Evolutionary conservation across 1,140 invertebrate genomes (phyloP).

Genomic region (Zaprionus capensis): DNA sequence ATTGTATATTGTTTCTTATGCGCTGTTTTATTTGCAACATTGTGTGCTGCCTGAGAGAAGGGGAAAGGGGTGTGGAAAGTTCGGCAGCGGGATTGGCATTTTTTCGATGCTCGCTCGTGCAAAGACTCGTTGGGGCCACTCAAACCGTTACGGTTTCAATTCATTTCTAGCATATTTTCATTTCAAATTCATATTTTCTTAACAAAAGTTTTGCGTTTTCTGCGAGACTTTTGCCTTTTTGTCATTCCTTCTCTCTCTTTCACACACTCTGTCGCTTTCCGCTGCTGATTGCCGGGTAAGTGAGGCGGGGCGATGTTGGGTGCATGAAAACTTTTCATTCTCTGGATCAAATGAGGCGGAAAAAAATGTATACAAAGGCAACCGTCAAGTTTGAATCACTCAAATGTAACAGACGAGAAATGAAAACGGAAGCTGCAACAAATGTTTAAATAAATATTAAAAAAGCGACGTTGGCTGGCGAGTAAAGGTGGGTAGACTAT

Average conservation of each 20-base stretch:
- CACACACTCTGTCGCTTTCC: background rate
- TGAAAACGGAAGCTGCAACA: conserved; percentile 80
- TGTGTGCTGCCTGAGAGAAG: conserved; percentile 34
- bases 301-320: conserved; percentile 5
- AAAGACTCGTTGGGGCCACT: conserved; percentile 68
- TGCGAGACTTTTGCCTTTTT: conserved; percentile 62
- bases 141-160: conserved; percentile 78
- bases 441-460: conserved; percentile 83
- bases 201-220: conserved; percentile 77
- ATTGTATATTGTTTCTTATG: conserved; percentile 81
- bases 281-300: conserved; percentile 1
- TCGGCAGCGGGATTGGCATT: conserved; percentile 56
- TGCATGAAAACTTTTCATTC: conserved; percentile 78
- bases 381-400: conserved; percentile 82
- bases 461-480: conserved; percentile 48
- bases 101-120: conserved; percentile 72
- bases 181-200: conserved; percentile 83
- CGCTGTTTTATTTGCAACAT: conserved; percentile 82
- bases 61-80: background rate
- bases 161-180: conserved; percentile 83
- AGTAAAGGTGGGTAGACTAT: conserved; percentile 13
- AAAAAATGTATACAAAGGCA: conserved; percentile 80
- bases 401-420: conserved; percentile 82
- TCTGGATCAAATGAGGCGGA: conserved; percentile 79
- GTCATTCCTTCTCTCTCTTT: background rate